Evolutionary conservation across 2,113 vertebrate genomes (phyloP), one percentile per base, ranked within the genome.

Genomic region (Microtus oregoni): DNA sequence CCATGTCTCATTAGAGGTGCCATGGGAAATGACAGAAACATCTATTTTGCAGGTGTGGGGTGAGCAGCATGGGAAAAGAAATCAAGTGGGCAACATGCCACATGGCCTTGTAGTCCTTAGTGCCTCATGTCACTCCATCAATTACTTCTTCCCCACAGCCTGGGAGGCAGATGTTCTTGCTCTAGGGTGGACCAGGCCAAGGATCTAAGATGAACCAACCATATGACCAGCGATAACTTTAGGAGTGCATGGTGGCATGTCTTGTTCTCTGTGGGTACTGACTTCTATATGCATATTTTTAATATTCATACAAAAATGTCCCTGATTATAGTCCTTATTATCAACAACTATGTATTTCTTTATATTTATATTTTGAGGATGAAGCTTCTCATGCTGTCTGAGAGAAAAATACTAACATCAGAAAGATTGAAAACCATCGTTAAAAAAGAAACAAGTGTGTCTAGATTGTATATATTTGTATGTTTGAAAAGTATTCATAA

Each of bases 291-390:
- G 5, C 3, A 82, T 88, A 55, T n/a, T 68, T 83, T 61, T 55
- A 8, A 52, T 61, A 1, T 26, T 86, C 85, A 86, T 14, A 8
- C 78, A 78, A 92, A 72, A 26, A 9, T 77, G 12, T 14, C 65
- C 70, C 75, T 22, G 72, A 28, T 44, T 88, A 44, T 3, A 28
- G 90, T 76, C 83, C 20, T 20, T 44, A 4, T 68, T 86, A 76
- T 47, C 35, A 61, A n/a, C 7, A 86, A 3, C 26, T 47, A 67
- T 41, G 30, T 10, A 35, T 86, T 47, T n/a, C 70, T 82, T 88
- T 86, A 12, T 86, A 30, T 89, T 92, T 65, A 2, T 79, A 41
- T 96, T 92, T 94, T 30, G 65, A 77, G 81, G 50, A 83, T 65
- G 94, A 95, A 87, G 30, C 3, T 4, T 11, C 17, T 4, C 0